Percentiles rank a stretch among this genome's conserved stretches.
phyloP scores from a whole-genome alignment of 1,140 invertebrate genomes.

The Matsumurasca onukii region DNA sequence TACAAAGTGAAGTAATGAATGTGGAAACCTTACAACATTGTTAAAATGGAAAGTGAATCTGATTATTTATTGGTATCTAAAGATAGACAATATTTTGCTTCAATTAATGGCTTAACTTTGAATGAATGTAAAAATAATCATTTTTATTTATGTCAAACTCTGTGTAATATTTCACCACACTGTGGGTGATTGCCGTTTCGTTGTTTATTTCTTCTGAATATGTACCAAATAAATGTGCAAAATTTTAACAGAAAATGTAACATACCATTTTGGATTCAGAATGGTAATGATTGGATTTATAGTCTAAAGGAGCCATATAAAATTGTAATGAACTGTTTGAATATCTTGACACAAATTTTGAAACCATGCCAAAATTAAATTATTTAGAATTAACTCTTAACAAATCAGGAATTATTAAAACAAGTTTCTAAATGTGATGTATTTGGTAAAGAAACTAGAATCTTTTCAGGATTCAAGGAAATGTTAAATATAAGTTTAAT shows the following conservation, averaged over 20 bases:
- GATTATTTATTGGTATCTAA: background rate
- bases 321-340: background rate
- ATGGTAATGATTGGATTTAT: background rate
- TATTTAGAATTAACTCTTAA: background rate
- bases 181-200: background rate
- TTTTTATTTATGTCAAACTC: slow-evolving; percentile 17
- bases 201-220: background rate
- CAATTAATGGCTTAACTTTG: background rate
- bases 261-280: background rate
- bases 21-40: background rate
- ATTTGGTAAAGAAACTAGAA: background rate
- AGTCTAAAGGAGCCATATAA: background rate
- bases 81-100: slow-evolving; percentile 16
- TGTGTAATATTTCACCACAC: background rate
- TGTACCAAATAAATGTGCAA: background rate
- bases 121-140: background rate
- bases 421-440: slow-evolving; percentile 1
- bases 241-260: slow-evolving; percentile 5
- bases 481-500: slow-evolving; percentile 1
- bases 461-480: slow-evolving; percentile 9
- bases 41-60: background rate
- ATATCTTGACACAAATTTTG: background rate
- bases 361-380: background rate
- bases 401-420: background rate
- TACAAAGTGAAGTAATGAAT: background rate